These are phyloP conservation scores for Merops nubicus DNA, from an alignment of 2,113 vertebrate species.

Conservation along the genomic window DNA sequence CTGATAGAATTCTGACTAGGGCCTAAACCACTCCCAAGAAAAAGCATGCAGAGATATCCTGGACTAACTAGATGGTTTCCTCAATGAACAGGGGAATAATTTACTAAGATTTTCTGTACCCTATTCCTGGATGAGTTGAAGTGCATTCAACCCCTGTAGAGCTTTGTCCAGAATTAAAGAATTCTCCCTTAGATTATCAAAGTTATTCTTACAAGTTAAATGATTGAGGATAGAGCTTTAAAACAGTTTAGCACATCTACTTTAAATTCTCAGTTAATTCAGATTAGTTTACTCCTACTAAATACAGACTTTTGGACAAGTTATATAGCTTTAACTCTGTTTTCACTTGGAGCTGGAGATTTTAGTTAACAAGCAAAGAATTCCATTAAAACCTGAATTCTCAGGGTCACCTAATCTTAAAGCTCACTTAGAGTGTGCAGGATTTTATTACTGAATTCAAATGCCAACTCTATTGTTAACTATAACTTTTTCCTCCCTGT, in stretches of 20 bases:
- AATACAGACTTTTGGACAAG: background rate
- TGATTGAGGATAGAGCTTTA: background rate
- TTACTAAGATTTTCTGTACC: background rate
- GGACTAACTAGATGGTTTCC: background rate
- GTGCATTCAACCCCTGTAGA: background rate
- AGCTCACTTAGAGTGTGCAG: background rate
- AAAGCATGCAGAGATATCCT: background rate
- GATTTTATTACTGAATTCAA: slow-evolving; percentile 6
- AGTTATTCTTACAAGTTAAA: background rate
- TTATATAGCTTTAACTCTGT: background rate
- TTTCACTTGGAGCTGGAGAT: background rate
- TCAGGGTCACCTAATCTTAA: background rate
- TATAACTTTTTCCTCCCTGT: background rate
- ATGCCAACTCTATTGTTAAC: slow-evolving; percentile 7
- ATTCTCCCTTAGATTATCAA: background rate
- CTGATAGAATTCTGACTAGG: background rate
- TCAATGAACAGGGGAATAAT: background rate
- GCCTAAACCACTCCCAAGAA: background rate
- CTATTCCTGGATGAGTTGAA: background rate
- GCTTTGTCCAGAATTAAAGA: background rate
- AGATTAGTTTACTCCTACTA: background rate
- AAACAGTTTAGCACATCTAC: background rate
- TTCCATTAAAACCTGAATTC: background rate
- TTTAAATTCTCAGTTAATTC: background rate
- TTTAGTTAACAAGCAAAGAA: background rate